A percentile compares a stretch with the other conserved stretches of the same genome.
Evolutionary conservation across 92 coral and sea anemone species (phyloP).

Genomic region (Porites lobata): DNA sequence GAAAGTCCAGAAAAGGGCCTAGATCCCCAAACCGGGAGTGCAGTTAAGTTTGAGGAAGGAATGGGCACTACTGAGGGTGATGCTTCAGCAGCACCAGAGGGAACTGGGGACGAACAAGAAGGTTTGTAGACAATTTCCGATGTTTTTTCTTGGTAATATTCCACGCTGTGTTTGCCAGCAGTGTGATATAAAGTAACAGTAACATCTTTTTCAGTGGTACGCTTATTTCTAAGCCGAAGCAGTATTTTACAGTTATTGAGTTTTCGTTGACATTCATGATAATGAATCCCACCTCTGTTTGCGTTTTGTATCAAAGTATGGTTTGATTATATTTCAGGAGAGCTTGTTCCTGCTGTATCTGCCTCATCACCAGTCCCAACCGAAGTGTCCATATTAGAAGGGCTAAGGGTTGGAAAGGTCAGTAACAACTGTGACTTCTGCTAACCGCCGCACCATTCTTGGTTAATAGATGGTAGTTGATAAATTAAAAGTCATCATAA

Average conservation of each 20-base stretch:
- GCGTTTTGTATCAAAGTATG: background rate
- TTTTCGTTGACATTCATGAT: background rate
- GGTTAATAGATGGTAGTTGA: too few relatives aligned
- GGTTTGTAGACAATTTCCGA: background rate
- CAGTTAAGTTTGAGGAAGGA: slow-evolving; percentile 60
- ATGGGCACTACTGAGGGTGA: slow-evolving; percentile 49
- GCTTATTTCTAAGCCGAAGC: too few relatives aligned
- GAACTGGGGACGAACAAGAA: slow-evolving; percentile 30
- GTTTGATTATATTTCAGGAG: slow-evolving; percentile 16
- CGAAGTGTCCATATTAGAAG: slow-evolving; percentile 76
- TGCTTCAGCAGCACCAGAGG: slow-evolving; percentile 21
- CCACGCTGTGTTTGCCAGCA: too few relatives aligned
- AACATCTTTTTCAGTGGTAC: too few relatives aligned
- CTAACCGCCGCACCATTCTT: too few relatives aligned
- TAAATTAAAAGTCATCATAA: too few relatives aligned
- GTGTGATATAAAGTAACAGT: too few relatives aligned
- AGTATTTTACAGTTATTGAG: too few relatives aligned
- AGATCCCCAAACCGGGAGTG: slow-evolving; percentile 16
- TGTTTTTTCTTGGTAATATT: too few relatives aligned
- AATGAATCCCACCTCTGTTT: too few relatives aligned
- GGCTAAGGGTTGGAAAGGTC: slow-evolving; percentile 90
- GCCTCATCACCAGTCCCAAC: slow-evolving; percentile 61
- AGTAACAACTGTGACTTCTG: too few relatives aligned
- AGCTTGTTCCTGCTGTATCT: slow-evolving; percentile 10
- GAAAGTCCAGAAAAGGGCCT: slow-evolving; percentile 21